Percentiles rank a stretch among this genome's conserved stretches.
phyloP scores from a whole-genome alignment of 2,113 vertebrate genomes.

The Oncorhynchus tshawytscha region DNA sequence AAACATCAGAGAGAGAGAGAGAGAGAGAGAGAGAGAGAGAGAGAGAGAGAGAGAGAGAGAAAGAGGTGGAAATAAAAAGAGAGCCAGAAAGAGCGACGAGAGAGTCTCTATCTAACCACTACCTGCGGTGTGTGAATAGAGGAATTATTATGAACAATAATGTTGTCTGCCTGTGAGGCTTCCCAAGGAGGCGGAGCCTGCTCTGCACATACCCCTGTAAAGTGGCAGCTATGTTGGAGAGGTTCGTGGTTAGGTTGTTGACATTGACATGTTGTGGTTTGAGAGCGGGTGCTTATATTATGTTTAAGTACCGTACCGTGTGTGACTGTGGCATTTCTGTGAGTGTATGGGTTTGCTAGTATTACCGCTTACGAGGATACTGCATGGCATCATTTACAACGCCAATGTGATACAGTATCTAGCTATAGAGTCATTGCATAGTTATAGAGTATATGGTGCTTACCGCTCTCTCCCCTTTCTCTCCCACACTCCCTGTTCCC shows the following conservation, averaged over 20 bases:
- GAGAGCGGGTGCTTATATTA: constrained; percentile 9
- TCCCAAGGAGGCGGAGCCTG: neutral
- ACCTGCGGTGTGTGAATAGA: neutral
- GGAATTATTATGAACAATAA: neutral
- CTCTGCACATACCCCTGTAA: constrained; percentile 5
- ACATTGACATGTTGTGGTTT: constrained; percentile 41
- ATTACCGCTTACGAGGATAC: too few relatives aligned
- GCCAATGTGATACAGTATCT: too few relatives aligned
- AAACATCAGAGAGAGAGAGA: neutral
- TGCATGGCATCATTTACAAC: too few relatives aligned
- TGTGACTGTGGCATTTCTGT: neutral
- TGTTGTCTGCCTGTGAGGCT: neutral
- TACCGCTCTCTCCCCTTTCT: constrained; percentile 27
- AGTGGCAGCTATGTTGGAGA: constrained; percentile 41
- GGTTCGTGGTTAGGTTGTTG: constrained; percentile 60
- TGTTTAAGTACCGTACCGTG: neutral
- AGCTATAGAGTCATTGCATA: too few relatives aligned
- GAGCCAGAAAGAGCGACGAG: neutral
- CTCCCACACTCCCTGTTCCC: neutral
- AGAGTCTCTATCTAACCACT: neutral
- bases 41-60: too few relatives aligned
- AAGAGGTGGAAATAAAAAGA: neutral
- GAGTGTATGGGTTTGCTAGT: too few relatives aligned
- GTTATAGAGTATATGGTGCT: constrained; percentile 50
- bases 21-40: neutral